These are phyloP conservation scores for Chromis chromis DNA, from an alignment of 2,797 vertebrate species.

Conservation along the genomic window DNA sequence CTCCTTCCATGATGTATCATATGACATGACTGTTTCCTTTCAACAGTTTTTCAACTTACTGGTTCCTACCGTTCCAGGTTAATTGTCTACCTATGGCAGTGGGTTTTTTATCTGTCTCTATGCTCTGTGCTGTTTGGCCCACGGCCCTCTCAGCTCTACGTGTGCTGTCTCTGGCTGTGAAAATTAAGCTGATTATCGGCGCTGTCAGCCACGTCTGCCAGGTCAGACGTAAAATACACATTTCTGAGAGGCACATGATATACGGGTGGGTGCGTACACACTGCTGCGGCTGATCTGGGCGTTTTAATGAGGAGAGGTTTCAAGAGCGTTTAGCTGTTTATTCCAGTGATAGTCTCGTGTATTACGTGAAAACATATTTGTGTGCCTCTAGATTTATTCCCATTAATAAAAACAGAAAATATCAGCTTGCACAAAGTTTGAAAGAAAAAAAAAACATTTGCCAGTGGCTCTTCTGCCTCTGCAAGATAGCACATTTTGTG, in stretches of 20 bases:
- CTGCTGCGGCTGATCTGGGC: conserved; percentile 12
- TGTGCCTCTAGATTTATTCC: neutral
- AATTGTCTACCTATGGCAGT: neutral
- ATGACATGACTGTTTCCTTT: neutral
- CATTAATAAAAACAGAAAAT: neutral
- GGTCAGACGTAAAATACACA: conserved; percentile 59
- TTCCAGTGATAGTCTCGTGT: neutral
- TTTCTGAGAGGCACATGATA: conserved; percentile 64
- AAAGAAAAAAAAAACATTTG: conserved; percentile 2
- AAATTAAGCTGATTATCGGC: conserved; percentile 74
- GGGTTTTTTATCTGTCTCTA: conserved; percentile 4
- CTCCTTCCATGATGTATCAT: neutral
- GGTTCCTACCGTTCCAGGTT: neutral
- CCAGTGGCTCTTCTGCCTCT: neutral
- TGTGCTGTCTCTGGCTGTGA: conserved; percentile 41
- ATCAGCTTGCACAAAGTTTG: neutral
- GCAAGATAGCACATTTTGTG: neutral
- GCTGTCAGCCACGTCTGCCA: conserved; percentile 58
- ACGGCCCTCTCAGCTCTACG: conserved; percentile 11
- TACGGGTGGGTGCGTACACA: neutral
- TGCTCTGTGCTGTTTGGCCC: conserved; percentile 24
- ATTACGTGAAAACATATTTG: neutral
- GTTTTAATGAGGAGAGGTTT: conserved; percentile 40
- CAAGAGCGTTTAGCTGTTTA: neutral
- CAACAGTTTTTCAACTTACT: neutral